Conservation (phyloP, 2,797 vertebrate genomes). For the Schizothorax lantsangensis region DNA sequence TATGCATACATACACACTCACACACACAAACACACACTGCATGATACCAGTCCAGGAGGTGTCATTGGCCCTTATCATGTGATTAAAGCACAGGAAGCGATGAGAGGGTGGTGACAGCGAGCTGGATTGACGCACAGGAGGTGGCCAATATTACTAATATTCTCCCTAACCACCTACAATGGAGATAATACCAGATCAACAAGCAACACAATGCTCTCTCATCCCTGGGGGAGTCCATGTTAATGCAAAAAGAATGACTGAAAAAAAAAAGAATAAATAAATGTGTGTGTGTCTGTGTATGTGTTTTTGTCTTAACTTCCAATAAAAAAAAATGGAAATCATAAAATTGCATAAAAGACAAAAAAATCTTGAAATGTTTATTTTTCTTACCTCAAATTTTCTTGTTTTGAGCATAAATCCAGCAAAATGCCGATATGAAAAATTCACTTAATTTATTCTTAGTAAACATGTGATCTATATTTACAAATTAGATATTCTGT, state of each 20-base stretch:
- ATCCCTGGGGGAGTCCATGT: not conserved
- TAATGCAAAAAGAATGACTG: not conserved
- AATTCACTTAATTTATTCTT: not conserved
- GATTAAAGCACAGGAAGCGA: constrained; percentile 61
- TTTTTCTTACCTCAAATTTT: not conserved
- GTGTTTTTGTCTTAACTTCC: not conserved
- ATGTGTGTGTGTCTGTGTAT: not conserved
- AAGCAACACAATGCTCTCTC: not conserved
- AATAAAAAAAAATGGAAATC: not conserved
- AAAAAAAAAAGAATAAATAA: not conserved
- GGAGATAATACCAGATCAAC: constrained; percentile 44
- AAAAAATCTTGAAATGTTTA: not conserved
- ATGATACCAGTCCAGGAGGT: constrained; percentile 50
- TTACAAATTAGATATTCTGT: not conserved
- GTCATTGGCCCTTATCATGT: constrained; percentile 59
- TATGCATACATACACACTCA: constrained; percentile 40
- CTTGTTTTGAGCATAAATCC: not conserved
- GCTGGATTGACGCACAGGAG: constrained; percentile 41
- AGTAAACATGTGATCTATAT: not conserved
- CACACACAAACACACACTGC: constrained; percentile 42
- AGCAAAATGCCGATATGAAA: not conserved
- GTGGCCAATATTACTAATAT: constrained; percentile 42
- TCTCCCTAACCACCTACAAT: constrained; percentile 32
- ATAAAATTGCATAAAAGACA: not conserved
- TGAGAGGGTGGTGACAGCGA: constrained; percentile 44